A percentile compares a stretch with the other conserved stretches of the same genome.
Evolutionary conservation across 2,797 vertebrate genomes (phyloP).

Genomic region (Danio jaintianensis): DNA sequence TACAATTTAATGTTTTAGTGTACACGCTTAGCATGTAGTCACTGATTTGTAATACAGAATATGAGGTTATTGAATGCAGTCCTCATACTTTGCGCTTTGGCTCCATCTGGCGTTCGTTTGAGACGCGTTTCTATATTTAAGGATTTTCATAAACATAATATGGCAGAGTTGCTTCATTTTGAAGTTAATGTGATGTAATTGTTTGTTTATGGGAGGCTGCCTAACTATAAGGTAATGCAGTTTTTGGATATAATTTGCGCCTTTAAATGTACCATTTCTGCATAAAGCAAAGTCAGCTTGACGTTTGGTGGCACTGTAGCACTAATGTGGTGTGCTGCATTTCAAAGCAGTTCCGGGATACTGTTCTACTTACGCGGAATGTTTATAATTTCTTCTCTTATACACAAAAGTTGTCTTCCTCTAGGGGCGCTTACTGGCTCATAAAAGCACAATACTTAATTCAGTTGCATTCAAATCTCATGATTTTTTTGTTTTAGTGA

Average conservation of each 20-base stretch:
- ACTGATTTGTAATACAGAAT: background rate
- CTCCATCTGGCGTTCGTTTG: conserved; percentile 18
- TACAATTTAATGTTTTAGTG: too few relatives aligned
- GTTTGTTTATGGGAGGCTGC: background rate
- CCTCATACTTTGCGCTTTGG: background rate
- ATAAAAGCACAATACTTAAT: background rate
- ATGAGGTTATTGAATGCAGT: background rate
- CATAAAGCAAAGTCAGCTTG: background rate
- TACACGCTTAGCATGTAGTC: background rate
- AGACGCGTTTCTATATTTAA: background rate
- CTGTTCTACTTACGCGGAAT: conserved; percentile 4
- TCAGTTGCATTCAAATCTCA: background rate
- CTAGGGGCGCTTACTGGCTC: background rate
- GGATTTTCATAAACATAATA: background rate
- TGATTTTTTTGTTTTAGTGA: background rate
- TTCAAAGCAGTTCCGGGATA: conserved; percentile 32
- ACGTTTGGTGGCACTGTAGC: conserved; percentile 21
- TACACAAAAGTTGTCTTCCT: background rate
- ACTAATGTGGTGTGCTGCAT: background rate
- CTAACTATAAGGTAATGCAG: background rate
- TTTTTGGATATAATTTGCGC: background rate
- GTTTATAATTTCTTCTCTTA: background rate
- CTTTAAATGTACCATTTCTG: background rate
- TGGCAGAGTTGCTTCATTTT: background rate
- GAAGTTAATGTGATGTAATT: background rate